A percentile compares a stretch with the other conserved stretches of the same genome.
phyloP scores from a whole-genome alignment of 2,113 vertebrate species.

The Nycticryphes semicollaris region DNA sequence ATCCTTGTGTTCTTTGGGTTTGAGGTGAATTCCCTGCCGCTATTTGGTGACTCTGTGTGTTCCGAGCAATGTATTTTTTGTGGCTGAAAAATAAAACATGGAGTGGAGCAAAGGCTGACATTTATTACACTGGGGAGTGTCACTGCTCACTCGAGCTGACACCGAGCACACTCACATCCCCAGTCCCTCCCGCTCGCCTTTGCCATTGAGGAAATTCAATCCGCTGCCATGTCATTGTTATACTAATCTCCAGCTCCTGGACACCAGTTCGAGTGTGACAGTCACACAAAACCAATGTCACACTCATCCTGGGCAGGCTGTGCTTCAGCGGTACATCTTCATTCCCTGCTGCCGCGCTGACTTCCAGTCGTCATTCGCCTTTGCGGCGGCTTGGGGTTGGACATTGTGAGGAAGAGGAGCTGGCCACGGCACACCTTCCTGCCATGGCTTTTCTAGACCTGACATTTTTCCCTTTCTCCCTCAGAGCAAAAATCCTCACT shows the following conservation, averaged over 20 bases:
- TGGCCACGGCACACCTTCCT: neutral
- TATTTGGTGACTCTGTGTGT: neutral
- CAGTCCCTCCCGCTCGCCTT: neutral
- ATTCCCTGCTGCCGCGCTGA: neutral
- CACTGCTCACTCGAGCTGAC: neutral
- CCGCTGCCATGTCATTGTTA: neutral
- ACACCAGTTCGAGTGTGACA: slow-evolving; percentile 7
- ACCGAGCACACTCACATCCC: neutral
- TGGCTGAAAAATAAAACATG: neutral
- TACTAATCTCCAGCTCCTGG: neutral
- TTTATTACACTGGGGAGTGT: neutral
- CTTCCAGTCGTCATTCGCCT: neutral
- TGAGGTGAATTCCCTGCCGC: neutral
- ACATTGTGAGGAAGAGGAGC: neutral
- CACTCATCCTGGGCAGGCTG: neutral
- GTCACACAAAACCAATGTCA: neutral
- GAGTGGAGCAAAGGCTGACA: neutral
- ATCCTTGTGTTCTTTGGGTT: neutral
- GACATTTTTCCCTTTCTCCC: neutral
- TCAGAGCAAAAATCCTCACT: neutral
- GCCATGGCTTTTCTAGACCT: neutral
- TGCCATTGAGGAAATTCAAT: neutral
- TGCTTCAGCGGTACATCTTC: neutral
- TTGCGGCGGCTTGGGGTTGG: accelerated
- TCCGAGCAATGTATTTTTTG: neutral